Base-by-base conservation (phyloP, 2,113 vertebrate genomes). In the Oceanodroma tethys region DNA sequence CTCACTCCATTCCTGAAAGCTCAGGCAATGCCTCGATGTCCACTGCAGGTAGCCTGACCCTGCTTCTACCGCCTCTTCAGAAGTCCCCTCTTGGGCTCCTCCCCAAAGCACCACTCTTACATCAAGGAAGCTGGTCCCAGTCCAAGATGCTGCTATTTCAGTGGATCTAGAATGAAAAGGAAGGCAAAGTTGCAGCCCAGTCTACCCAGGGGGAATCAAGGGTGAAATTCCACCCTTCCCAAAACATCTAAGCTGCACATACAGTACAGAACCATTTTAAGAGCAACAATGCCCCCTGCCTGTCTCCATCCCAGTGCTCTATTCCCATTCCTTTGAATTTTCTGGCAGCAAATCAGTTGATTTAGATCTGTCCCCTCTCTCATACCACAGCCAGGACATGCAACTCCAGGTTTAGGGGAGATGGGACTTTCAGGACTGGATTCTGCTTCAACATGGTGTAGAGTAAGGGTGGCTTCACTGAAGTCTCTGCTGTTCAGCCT, bases 271-370 rank as follows among this genome's bases (percentile, higher is more conserved):
- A 75, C 20, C 66, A 96, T 96, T 97, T 95, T 85, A 95, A 89
- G 95, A 95, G 93, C 96, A 96, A 97, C 94, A 90, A 94, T 95
- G 96, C 93, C 94, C 95, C 96, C 96, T 95, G 93, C 83, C 96
- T 97, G 94, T 89, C 86, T 93, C 62, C 58, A 80, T 73, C 70
- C 73, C 72, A 67, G 82, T 0, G 0, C 25, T 79, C 27, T 52
- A 56, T 65, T 88, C 42, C 50, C 30, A 45, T 53, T 88, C 36
- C 50, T 82, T 94, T 68, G 38, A 81, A 72, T 75, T n/a, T 94
- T 66, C 60, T 4, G 2, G 22, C 50, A 48, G 71, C n/a, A 66
- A 42, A 89, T 34, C 36, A 16, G 32, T 45, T 42, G 30, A 58
- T 76, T 79, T 58, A 45, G 36, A 59, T 60, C 70, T 38, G 45